Evolutionary conservation across 2,888 invertebrate genomes (phyloP).

Genomic region (Eulithis testata): DNA sequence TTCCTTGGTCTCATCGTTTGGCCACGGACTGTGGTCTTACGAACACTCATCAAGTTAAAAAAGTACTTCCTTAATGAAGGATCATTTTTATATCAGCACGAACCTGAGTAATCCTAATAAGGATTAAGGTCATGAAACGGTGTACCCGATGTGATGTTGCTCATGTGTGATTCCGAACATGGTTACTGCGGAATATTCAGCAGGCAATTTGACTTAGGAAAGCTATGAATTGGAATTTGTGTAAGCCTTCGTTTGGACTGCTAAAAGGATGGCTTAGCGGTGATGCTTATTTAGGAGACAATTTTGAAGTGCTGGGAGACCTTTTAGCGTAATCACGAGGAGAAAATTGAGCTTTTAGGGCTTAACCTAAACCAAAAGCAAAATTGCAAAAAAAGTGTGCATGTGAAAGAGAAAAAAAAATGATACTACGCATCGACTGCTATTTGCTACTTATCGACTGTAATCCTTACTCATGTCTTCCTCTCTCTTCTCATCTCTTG

Average conservation of each 20-base stretch:
- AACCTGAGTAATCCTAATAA: not conserved
- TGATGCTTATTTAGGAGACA: conserved; percentile 25
- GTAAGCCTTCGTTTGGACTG: conserved; percentile 25
- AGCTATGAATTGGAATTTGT: conserved; percentile 33
- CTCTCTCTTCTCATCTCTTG: too few species aligned
- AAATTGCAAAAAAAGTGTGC: not conserved
- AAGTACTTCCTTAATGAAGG: too few species aligned
- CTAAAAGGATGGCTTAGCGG: conserved; percentile 19
- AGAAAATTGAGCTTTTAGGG: not conserved
- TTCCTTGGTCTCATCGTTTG: too few species aligned
- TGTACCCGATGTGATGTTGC: conserved; percentile 6
- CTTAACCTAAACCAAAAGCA: not conserved
- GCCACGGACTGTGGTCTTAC: too few species aligned
- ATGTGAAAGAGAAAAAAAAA: too few species aligned
- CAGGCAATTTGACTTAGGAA: conserved; percentile 32
- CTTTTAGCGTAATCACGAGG: not conserved
- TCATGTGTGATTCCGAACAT: conserved; percentile 18
- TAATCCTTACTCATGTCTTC: too few species aligned
- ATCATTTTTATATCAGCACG: too few species aligned
- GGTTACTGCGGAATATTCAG: conserved; percentile 35
- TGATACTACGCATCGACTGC: too few species aligned
- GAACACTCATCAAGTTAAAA: not conserved
- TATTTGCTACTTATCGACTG: too few species aligned
- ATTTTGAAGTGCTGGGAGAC: conserved; percentile 13
- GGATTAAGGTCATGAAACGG: conserved; percentile 3